These are phyloP conservation scores for Lasiurus cinereus DNA, from an alignment of 2,113 vertebrate species.

Conservation along the genomic window DNA sequence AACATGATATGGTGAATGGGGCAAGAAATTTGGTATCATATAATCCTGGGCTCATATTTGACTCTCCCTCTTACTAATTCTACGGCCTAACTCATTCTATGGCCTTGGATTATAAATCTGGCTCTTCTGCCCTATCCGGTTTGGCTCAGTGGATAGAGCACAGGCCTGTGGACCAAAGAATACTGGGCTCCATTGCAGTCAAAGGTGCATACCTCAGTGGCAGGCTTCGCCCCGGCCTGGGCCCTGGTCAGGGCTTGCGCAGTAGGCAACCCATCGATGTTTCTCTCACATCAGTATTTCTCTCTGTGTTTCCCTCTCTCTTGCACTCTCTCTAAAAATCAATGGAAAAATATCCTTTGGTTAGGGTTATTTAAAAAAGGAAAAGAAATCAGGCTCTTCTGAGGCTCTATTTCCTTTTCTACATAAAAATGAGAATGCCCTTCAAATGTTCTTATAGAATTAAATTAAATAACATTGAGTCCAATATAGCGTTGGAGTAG, in stretches of 20 bases:
- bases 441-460: background rate
- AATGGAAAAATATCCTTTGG: no score
- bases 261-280: no score
- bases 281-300: no score
- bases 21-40: background rate
- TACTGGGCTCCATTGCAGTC: no score
- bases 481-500: background rate
- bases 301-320: no score
- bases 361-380: no score
- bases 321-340: no score
- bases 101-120: background rate
- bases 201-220: no score
- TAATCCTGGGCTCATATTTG: background rate
- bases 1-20: background rate
- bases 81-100: background rate
- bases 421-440: background rate
- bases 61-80: background rate
- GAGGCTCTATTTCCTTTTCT: background rate
- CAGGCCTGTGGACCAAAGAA: no score
- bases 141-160: no score
- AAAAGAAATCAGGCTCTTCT: slow-evolving; percentile 3
- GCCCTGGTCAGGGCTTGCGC: no score
- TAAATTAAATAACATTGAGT: background rate
- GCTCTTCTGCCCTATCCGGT: background rate
- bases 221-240: no score